A percentile compares a stretch with the other conserved stretches of the same genome.
Evolutionary conservation across 2,113 vertebrate species (phyloP).

Genomic region (Gopherus flavomarginatus): DNA sequence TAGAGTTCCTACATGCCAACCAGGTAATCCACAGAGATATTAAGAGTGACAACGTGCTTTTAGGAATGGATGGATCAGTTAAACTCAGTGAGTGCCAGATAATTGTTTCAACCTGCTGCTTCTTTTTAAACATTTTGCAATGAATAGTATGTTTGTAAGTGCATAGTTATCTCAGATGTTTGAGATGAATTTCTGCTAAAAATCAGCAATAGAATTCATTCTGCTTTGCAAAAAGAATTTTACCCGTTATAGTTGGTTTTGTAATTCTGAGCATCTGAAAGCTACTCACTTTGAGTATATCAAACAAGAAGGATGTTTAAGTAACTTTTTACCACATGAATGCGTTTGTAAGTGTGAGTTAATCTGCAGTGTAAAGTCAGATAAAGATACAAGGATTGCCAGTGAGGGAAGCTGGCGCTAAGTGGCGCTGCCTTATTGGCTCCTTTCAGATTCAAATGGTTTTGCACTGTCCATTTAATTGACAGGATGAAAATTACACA

Average conservation of each 20-base stretch:
- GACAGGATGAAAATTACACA: background rate
- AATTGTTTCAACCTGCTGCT: background rate
- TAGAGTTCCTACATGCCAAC: constrained; percentile 97
- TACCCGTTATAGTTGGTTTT: background rate
- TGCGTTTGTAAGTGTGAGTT: background rate
- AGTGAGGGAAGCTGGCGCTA: background rate
- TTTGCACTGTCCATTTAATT: background rate
- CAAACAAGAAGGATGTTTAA: background rate
- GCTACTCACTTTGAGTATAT: accelerated
- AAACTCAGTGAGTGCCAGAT: constrained; percentile 92
- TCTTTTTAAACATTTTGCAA: background rate
- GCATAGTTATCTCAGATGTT: background rate
- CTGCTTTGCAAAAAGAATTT: background rate
- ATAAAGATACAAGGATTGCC: background rate
- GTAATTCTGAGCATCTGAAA: background rate
- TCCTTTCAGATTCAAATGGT: background rate
- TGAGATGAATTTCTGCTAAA: background rate
- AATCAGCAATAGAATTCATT: accelerated
- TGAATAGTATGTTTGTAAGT: accelerated
- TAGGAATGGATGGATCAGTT: constrained; percentile 99
- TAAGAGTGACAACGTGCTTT: constrained; percentile 97
- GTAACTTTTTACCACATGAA: constrained; percentile 8
- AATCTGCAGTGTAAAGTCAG: background rate
- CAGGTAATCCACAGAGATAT: constrained; percentile 99
- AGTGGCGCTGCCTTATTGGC: background rate